Conservation (phyloP, 1,140 invertebrate genomes). For the Leptinotarsa defecta region DNA sequence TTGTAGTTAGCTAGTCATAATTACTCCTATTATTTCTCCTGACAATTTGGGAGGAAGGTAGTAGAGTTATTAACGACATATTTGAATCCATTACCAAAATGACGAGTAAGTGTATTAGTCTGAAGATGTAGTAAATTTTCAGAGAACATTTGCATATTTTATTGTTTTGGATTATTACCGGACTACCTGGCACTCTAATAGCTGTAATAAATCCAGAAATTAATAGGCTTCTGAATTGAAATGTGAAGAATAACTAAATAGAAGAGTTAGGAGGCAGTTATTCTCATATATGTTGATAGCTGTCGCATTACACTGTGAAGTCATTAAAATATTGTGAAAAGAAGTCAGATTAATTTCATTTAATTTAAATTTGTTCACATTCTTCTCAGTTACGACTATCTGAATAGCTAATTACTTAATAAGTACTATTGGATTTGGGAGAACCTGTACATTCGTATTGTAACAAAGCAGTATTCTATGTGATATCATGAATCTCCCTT, state of each 20-base stretch:
- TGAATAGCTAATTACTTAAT: no score
- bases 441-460: no score
- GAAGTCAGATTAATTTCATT: no score
- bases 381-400: no score
- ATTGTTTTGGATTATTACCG: not conserved
- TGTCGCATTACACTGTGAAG: no score
- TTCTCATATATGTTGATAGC: no score
- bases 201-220: constrained; percentile 10
- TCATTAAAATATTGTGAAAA: no score
- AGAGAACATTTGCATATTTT: not conserved
- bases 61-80: not conserved
- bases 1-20: not conserved
- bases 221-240: not conserved
- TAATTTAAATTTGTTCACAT: no score
- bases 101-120: not conserved
- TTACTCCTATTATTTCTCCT: not conserved
- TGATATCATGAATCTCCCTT: no score
- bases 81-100: not conserved
- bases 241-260: not conserved
- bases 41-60: not conserved
- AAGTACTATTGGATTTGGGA: no score
- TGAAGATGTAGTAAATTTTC: not conserved
- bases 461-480: no score
- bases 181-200: constrained; percentile 18
- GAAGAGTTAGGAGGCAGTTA: no score